These are phyloP conservation scores for Lerema accius DNA, from an alignment of 1,140 invertebrate genomes.

Conservation along the genomic window DNA sequence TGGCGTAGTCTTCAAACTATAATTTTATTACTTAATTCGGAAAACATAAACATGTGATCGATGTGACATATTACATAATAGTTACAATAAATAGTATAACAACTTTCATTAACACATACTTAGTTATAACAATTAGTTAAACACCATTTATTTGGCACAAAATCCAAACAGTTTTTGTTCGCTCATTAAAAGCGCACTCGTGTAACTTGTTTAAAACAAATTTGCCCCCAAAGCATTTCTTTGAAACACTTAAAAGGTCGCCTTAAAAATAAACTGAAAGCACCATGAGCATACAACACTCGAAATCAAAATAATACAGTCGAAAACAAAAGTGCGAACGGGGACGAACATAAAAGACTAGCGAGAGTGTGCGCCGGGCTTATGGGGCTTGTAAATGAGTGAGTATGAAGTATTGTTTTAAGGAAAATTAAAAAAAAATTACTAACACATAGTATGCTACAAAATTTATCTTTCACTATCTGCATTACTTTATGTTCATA, in stretches of 20 bases:
- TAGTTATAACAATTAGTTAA: slow-evolving; percentile 4
- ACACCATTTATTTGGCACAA: background rate
- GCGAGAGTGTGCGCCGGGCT: background rate
- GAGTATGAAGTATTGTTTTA: too few relatives aligned
- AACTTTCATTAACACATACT: too few relatives aligned
- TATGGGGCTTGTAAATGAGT: background rate
- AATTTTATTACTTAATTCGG: too few relatives aligned
- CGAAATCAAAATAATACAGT: slow-evolving; percentile 37
- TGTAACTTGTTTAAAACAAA: slow-evolving; percentile 25
- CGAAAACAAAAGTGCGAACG: slow-evolving; percentile 36
- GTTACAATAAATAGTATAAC: too few relatives aligned
- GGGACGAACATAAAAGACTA: slow-evolving; percentile 24
- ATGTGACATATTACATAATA: too few relatives aligned
- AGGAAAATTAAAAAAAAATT: too few relatives aligned
- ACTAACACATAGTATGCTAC: too few relatives aligned
- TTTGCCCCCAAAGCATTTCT: slow-evolving; percentile 23
- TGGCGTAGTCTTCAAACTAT: too few relatives aligned
- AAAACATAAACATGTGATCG: too few relatives aligned
- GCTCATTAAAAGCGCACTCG: slow-evolving; percentile 2
- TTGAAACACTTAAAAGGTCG: slow-evolving; percentile 42
- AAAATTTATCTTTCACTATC: too few relatives aligned
- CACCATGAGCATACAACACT: slow-evolving; percentile 10
- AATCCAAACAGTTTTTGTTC: slow-evolving; percentile 1
- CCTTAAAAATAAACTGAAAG: slow-evolving; percentile 7
- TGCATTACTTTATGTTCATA: too few relatives aligned